phyloP scores from a whole-genome alignment of 1,140 invertebrate species.

The Bombus superbus region DNA sequence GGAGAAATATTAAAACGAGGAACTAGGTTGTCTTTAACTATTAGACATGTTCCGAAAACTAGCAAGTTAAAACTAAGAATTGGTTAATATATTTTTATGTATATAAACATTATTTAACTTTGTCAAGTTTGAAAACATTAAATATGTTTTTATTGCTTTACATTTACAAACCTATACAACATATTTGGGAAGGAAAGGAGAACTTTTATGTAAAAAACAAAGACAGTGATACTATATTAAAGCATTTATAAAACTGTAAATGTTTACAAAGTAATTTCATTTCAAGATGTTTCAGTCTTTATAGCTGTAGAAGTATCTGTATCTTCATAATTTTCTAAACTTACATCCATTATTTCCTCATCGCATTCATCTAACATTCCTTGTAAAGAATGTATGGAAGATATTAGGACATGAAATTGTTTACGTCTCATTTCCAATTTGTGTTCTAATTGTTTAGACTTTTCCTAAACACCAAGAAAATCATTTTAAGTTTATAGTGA shows the following conservation, averaged over 20 bases:
- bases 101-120: background rate
- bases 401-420: slow-evolving; percentile 94
- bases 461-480: slow-evolving; percentile 83
- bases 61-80: slow-evolving; percentile 89
- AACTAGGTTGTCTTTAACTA: slow-evolving; percentile 95
- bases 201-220: slow-evolving; percentile 8
- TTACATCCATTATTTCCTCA: slow-evolving; percentile 85
- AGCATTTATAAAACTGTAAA: slow-evolving; percentile 18
- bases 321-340: slow-evolving; percentile 83
- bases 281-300: slow-evolving; percentile 55
- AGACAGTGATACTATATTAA: slow-evolving; percentile 3
- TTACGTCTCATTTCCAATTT: slow-evolving; percentile 92
- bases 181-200: background rate
- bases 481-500: background rate
- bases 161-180: background rate
- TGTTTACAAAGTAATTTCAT: slow-evolving; percentile 28
- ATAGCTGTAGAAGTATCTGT: slow-evolving; percentile 69
- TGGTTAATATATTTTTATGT: slow-evolving; percentile 66
- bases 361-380: slow-evolving; percentile 87
- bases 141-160: background rate
- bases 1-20: slow-evolving; percentile 85
- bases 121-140: background rate
- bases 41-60: slow-evolving; percentile 96
- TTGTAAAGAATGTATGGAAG: slow-evolving; percentile 90
- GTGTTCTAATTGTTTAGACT: slow-evolving; percentile 88